Evolutionary conservation across 2,113 vertebrate genomes (phyloP), one percentile per base, ranked within the genome.

Genomic region (Nothoprocta perdicaria): DNA sequence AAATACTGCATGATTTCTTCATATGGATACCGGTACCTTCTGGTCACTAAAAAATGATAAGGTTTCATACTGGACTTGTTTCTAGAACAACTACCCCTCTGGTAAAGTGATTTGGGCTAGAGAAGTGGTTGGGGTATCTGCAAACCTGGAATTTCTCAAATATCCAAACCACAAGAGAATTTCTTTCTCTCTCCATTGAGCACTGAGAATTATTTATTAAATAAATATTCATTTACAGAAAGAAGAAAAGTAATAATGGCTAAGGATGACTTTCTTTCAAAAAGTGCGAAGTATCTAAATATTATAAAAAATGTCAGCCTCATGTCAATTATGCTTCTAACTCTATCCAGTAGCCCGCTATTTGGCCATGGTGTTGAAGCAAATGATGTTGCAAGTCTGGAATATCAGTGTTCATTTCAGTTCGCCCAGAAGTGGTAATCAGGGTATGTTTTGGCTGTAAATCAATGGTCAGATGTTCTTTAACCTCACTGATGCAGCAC

Each of bases 1-100:
- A 6, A 4, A 45, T 3, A 60, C 3, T 0, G 17, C 2, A 19
- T 31, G 6, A 41, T 6, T 12, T 9, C 52, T 45, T 76, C 3
- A 1, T 23, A 9, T 7, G 40, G 22, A 15, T 13, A 40, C 2
- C 35, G 33, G 18, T 1, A 35, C 45, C 72, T 89, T 72, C 27
- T 18, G 14, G n/a, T 84, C 19, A 24, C 46, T 67, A 4, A 10
- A 4, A 18, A 9, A 2, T 22, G 6, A 72, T 43, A 15, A 23
- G 1, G 1, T 73, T 90, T 89, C 17, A 16, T 8, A n/a, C 2
- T 33, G 45, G 55, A 41, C 5, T 52, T 16, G 2, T 62, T 69
- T 61, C 50, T 73, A 60, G 63, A 43, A 55, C 10, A 82, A 85
- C 62, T 15, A 0, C 9, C 15, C 4, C 14, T 67, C 27, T 35